Conservation (phyloP, 2,888 invertebrate species). For the Eudasyphora cyanicolor region DNA sequence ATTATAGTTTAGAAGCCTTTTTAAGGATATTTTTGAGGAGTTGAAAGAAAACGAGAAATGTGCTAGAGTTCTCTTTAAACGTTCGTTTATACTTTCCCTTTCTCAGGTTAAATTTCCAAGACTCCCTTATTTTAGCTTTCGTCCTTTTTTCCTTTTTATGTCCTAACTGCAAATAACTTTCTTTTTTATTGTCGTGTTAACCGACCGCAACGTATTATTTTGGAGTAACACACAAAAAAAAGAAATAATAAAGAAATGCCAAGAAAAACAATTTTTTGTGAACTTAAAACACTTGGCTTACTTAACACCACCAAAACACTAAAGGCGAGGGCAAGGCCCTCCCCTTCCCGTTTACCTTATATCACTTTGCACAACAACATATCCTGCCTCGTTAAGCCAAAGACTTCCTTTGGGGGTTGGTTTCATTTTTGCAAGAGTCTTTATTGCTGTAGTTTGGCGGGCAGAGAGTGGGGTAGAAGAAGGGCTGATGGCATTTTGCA, state of each 20-base stretch:
- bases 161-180: constrained; percentile 16
- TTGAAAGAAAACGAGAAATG: not conserved
- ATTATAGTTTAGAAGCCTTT: too few relatives aligned
- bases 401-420: not conserved
- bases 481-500: constrained; percentile 40
- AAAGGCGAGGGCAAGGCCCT: not conserved
- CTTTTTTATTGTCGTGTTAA: constrained; percentile 78
- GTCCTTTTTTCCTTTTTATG: not conserved
- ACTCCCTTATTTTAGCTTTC: not conserved
- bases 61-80: not conserved
- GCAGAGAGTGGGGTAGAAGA: not conserved
- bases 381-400: too few relatives aligned
- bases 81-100: not conserved
- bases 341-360: not conserved
- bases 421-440: too few relatives aligned
- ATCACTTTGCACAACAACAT: too few relatives aligned
- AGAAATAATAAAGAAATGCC: constrained; percentile 33
- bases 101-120: not conserved
- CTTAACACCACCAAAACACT: constrained; percentile 22
- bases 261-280: constrained; percentile 32
- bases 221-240: constrained; percentile 50
- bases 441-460: too few relatives aligned
- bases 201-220: constrained; percentile 76
- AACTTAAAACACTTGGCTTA: constrained; percentile 47
- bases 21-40: not conserved